Conservation (phyloP, 2,888 invertebrate species). For the Zygogramma bicolorata region DNA sequence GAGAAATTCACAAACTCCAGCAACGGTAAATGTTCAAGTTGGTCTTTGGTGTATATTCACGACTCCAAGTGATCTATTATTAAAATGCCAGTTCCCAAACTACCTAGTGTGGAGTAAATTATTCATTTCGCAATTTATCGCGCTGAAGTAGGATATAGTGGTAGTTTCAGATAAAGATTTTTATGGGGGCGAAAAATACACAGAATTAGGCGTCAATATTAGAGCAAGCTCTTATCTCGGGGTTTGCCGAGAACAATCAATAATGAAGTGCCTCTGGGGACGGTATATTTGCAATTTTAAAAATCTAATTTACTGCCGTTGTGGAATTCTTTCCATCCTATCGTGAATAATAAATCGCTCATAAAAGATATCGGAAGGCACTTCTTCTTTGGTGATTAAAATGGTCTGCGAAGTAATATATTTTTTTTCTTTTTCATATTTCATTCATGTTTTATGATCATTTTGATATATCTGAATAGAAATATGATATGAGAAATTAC, state of each 20-base stretch:
- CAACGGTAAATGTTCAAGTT: conserved; percentile 1
- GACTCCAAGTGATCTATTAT: conserved; percentile 18
- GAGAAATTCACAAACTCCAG: background rate
- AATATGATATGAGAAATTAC: too few species aligned
- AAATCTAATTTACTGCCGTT: conserved; percentile 24
- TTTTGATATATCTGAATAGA: too few species aligned
- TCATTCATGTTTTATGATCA: too few species aligned
- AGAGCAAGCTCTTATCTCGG: conserved; percentile 29
- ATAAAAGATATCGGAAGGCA: background rate
- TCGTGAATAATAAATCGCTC: conserved; percentile 9
- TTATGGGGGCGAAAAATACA: conserved; percentile 24
- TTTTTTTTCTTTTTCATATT: too few species aligned
- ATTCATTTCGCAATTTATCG: conserved; percentile 38
- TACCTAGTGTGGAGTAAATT: conserved; percentile 29
- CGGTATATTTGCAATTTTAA: conserved; percentile 29
- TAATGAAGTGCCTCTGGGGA: conserved; percentile 22
- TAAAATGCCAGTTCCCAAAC: conserved; percentile 24
- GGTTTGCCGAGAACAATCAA: conserved; percentile 32
- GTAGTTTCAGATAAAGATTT: conserved; percentile 33
- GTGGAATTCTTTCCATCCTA: conserved; percentile 14
- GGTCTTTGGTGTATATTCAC: conserved; percentile 1
- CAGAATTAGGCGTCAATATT: conserved; percentile 35
- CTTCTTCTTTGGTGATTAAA: background rate
- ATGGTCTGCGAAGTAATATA: too few species aligned
- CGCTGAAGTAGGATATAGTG: conserved; percentile 25